These are phyloP conservation scores for Agapornis roseicollis DNA, from an alignment of 2,113 vertebrate genomes.

Conservation along the genomic window DNA sequence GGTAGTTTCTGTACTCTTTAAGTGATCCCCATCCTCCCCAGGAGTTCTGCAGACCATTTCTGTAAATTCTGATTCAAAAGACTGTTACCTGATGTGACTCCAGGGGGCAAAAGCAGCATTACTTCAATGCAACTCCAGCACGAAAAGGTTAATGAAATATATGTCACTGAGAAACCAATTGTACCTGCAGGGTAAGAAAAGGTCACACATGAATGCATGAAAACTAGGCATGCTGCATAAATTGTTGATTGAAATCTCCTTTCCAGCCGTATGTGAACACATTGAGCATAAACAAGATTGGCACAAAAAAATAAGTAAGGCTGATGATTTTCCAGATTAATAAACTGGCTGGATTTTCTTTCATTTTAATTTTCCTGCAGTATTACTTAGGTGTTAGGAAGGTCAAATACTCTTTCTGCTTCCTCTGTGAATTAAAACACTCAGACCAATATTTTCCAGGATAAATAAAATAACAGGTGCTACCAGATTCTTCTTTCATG, in stretches of 20 bases:
- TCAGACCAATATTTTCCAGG: neutral
- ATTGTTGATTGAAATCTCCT: constrained; percentile 16
- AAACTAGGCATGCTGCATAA: constrained; percentile 16
- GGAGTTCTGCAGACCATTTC: neutral
- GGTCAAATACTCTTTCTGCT: neutral
- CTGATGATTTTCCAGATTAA: neutral
- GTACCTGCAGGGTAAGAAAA: constrained; percentile 3
- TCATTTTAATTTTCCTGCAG: neutral
- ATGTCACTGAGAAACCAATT: constrained; percentile 25
- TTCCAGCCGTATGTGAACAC: neutral
- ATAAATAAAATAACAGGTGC: neutral
- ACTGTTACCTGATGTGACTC: neutral
- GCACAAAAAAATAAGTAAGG: neutral
- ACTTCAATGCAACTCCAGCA: neutral
- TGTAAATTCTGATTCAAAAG: neutral
- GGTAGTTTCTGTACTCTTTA: neutral
- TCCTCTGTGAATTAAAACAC: neutral
- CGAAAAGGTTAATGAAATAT: constrained; percentile 32
- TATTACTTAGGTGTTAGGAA: neutral
- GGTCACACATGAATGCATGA: neutral
- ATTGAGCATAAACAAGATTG: neutral
- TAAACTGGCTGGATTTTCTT: neutral
- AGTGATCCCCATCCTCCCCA: neutral
- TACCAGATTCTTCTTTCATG: neutral
- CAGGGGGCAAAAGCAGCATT: neutral